phyloP scores from a whole-genome alignment of 2,113 vertebrate genomes.

The Cinclus cinclus region DNA sequence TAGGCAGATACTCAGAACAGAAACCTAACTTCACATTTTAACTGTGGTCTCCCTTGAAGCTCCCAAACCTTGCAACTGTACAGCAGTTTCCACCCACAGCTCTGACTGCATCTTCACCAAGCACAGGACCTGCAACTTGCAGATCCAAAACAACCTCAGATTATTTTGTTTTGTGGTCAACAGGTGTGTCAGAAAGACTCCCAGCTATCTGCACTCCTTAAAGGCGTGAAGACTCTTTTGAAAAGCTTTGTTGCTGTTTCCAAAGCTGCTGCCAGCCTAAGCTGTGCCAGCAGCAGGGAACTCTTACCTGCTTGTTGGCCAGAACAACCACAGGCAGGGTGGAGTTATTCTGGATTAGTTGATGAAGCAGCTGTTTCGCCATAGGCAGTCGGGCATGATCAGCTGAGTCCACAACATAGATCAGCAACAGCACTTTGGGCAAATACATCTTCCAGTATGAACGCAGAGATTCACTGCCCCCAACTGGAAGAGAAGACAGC shows the following conservation, averaged over 20 bases:
- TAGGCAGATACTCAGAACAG: neutral
- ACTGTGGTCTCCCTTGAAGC: neutral
- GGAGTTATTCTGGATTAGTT: conserved; percentile 77
- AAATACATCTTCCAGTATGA: conserved; percentile 86
- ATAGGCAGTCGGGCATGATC: conserved; percentile 79
- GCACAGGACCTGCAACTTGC: neutral
- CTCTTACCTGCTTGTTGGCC: conserved; percentile 94
- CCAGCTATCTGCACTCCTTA: neutral
- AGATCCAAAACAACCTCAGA: neutral
- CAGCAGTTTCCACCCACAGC: neutral
- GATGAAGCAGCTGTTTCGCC: conserved; percentile 84
- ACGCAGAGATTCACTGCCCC: conserved; percentile 84
- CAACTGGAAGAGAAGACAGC: conserved; percentile 77
- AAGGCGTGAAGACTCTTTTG: neutral
- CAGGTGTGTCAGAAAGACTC: neutral
- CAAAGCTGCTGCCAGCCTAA: neutral
- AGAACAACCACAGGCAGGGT: conserved; percentile 87
- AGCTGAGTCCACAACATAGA: conserved; percentile 91
- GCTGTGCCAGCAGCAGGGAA: neutral
- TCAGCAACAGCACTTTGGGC: conserved; percentile 79
- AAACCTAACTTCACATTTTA: neutral
- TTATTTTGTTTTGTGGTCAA: neutral
- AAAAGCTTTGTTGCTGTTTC: neutral
- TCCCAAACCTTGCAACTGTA: neutral
- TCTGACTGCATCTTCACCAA: neutral